A percentile compares a stretch with the other conserved stretches of the same genome.
These are phyloP conservation scores for Nothobranchius kuhntae DNA, from an alignment of 2,113 vertebrate genomes.

Conservation along the genomic window DNA sequence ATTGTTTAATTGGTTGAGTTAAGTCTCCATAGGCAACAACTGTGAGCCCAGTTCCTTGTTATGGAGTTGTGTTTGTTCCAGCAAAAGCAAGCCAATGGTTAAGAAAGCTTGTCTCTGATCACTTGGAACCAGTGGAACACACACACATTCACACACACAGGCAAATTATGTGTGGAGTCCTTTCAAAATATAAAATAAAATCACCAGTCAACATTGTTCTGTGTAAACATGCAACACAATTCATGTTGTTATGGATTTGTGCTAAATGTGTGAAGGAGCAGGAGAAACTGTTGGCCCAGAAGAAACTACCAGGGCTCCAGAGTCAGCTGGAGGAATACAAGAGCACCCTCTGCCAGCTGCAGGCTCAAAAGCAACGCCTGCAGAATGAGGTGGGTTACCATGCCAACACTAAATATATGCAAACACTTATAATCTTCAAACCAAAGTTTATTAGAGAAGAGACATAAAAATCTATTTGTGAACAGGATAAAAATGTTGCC, in stretches of 20 bases:
- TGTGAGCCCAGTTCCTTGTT: not conserved
- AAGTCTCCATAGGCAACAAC: slow-evolving; percentile 3
- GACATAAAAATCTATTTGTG: too few species aligned
- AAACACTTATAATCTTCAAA: not conserved
- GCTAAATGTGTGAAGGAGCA: slow-evolving; percentile 69
- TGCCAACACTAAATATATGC: slow-evolving; percentile 30
- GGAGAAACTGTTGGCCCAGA: slow-evolving; percentile 86
- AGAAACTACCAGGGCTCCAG: slow-evolving; percentile 81
- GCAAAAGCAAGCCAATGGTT: not conserved
- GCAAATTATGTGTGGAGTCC: not conserved
- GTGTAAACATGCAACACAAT: not conserved
- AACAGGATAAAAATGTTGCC: too few species aligned
- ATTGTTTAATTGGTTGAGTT: slow-evolving; percentile 21
- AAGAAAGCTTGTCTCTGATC: not conserved
- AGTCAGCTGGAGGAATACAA: slow-evolving; percentile 89
- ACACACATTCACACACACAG: not conserved
- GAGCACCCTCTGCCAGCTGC: slow-evolving; percentile 87
- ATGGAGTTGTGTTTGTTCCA: slow-evolving; percentile 5
- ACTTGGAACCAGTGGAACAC: not conserved
- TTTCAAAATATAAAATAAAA: not conserved
- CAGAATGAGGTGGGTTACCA: slow-evolving; percentile 85
- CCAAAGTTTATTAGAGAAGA: too few species aligned
- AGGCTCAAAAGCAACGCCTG: slow-evolving; percentile 85
- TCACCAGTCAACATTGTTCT: not conserved
- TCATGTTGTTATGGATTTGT: slow-evolving; percentile 20